A percentile compares a stretch with the other conserved stretches of the same genome.
phyloP scores from a whole-genome alignment of 1,140 invertebrate genomes.

The Drosophila ogumai region DNA sequence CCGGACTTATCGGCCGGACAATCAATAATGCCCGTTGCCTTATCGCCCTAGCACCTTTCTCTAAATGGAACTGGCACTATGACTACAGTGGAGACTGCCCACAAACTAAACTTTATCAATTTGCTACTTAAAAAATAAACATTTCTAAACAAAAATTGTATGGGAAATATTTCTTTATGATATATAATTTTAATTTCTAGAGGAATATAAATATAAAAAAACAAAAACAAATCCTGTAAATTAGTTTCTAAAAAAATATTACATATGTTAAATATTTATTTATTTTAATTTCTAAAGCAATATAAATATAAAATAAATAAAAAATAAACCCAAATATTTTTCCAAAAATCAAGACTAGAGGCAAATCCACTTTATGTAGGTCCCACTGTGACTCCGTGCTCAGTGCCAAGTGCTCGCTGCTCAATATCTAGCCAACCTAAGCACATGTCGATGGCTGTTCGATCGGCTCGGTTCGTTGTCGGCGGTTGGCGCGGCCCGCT shows the following conservation, averaged over 20 bases:
- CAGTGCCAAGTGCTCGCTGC: neutral
- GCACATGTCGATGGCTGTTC: conserved; percentile 60
- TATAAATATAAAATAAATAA: too few species aligned
- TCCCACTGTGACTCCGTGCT: neutral
- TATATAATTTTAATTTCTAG: too few species aligned
- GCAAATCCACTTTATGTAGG: neutral
- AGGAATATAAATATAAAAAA: too few species aligned
- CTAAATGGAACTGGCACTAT: too few species aligned
- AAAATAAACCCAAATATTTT: too few species aligned
- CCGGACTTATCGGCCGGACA: conserved; percentile 42
- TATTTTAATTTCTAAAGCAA: too few species aligned
- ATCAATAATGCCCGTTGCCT: conserved; percentile 54
- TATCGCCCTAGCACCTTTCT: conserved; percentile 39
- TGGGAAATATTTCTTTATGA: too few species aligned
- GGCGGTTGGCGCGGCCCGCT: conserved; percentile 7
- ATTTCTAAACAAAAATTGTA: too few species aligned
- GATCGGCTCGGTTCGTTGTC: conserved; percentile 36
- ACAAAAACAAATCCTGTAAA: neutral
- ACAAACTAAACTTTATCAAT: neutral
- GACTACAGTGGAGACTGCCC: conserved; percentile 10
- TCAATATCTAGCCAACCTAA: conserved; percentile 13
- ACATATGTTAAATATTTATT: too few species aligned
- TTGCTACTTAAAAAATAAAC: neutral
- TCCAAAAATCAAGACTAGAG: neutral
- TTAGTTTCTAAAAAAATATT: too few species aligned